Percentiles rank a stretch among this genome's conserved stretches.
Conservation (phyloP, 2,113 vertebrate species). For the Condylura cristata region DNA sequence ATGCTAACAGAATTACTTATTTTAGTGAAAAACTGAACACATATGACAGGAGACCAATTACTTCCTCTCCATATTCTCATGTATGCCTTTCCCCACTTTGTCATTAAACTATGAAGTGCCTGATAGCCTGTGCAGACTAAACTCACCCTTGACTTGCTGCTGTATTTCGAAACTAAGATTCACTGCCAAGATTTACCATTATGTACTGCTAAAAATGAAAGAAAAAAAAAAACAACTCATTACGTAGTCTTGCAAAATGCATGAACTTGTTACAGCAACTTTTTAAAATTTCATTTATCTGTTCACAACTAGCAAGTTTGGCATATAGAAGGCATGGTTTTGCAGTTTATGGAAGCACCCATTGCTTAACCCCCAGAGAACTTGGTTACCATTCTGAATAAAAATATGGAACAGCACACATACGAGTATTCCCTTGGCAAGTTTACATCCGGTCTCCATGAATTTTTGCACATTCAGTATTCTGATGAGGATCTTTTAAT, state of each 20-base stretch:
- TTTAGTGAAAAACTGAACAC: background rate
- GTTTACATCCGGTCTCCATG: background rate
- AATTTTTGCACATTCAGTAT: background rate
- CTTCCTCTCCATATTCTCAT: background rate
- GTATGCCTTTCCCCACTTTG: background rate
- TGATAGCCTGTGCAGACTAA: background rate
- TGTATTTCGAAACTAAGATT: background rate
- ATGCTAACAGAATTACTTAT: background rate
- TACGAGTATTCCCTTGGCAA: background rate
- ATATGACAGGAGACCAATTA: background rate
- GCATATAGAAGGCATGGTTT: background rate
- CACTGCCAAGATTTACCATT: background rate
- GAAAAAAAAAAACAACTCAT: background rate
- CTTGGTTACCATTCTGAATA: background rate
- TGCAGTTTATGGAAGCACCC: background rate
- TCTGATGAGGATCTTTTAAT: background rate
- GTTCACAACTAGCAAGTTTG: background rate
- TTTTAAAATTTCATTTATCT: background rate
- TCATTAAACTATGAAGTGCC: background rate
- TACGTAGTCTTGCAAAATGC: background rate
- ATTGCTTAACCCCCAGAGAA: background rate
- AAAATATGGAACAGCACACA: background rate
- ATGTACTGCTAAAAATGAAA: background rate
- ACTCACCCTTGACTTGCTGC: background rate
- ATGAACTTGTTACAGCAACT: background rate